Evolutionary conservation across 1,140 invertebrate genomes (phyloP), one percentile per base, ranked within the genome.

Genomic region (Heliconius himera): DNA sequence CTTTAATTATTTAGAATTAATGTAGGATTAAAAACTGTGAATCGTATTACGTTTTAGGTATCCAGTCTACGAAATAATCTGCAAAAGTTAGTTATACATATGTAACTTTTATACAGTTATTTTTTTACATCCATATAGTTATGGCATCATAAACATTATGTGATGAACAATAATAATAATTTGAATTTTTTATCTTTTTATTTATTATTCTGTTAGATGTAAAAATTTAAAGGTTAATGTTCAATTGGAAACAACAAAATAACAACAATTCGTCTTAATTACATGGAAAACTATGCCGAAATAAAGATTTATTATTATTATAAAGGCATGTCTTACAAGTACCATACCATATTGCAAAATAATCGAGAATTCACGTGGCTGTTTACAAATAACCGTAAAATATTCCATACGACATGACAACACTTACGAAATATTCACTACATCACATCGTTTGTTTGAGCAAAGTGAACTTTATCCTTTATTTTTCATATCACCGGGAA

Each of bases 381-480:
- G 54, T 22, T 66, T 38, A 41, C 54, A 66, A 60, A 66, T 75
- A 75, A 41, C 74, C 20, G 36, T 75, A 75, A 60, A 75, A 38
- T 66, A 66, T 75, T 60, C 18, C 51, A 66, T 66, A 75, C 9
- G 66, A 41, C 33, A 75, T 38, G 74, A 75, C 36, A 38, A 41
- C 60, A 66, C 60, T 66, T 75, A 66, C 26, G 73, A 51, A 75
- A 60, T 38, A 38, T 75, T 75, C 36, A n/a, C n/a, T 75, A 26
- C 33, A 38, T 16, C n/a, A 4, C 26, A 60, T 66, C 60, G 60
- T 66, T 66, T 66, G 5, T 22, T 66, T 66, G 11, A 66, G 29
- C 60, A 66, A 66, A 26, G 60, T 66, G 11, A 66, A 66, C 11
- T 66, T 66, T 29, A 66, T 66, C 60, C 60, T 6, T 66, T 66